These are phyloP conservation scores for Germaria angustata DNA, from an alignment of 2,888 invertebrate genomes.

Conservation along the genomic window DNA sequence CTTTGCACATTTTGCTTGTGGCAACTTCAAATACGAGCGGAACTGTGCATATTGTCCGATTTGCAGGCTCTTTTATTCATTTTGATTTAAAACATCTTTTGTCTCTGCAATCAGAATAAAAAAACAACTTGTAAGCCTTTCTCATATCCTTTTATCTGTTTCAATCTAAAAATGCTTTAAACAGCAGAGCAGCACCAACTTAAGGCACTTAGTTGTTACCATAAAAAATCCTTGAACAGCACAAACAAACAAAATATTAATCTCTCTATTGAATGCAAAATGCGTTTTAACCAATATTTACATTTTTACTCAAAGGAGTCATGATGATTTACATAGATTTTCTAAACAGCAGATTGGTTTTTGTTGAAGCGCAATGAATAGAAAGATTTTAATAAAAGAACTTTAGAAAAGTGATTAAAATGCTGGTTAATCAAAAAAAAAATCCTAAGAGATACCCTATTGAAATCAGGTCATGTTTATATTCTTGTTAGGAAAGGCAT, in stretches of 20 bases:
- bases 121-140: no score
- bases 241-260: constrained; percentile 31
- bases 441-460: constrained; percentile 16
- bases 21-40: no score
- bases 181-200: no score
- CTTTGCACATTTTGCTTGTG: no score
- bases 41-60: no score
- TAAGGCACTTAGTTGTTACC: neutral
- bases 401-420: constrained; percentile 13
- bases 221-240: constrained; percentile 31
- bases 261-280: constrained; percentile 43
- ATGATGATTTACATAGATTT: constrained; percentile 1
- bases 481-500: neutral
- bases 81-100: neutral
- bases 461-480: constrained; percentile 35
- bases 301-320: constrained; percentile 40
- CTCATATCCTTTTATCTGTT: neutral
- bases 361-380: constrained; percentile 18
- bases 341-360: neutral
- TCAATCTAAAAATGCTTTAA: neutral
- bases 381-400: constrained; percentile 14
- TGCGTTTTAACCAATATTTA: constrained; percentile 49
- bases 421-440: constrained; percentile 19
- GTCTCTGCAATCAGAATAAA: no score
- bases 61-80: neutral